phyloP scores from a whole-genome alignment of 2,113 vertebrate species.

The rabbit (Oryctolagus cuniculus) region DNA sequence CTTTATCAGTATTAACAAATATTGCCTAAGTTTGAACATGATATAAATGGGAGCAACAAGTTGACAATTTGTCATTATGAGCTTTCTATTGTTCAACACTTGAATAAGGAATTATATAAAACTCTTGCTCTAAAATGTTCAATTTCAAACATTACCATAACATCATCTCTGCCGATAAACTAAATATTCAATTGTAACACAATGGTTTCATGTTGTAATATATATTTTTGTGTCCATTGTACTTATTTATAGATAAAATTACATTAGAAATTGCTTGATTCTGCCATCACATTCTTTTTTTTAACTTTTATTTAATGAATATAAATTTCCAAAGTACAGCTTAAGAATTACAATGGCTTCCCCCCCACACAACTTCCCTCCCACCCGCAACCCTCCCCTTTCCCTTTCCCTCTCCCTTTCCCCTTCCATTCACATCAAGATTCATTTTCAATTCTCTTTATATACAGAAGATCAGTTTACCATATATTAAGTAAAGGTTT shows the following conservation, averaged over 20 bases:
- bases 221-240: neutral
- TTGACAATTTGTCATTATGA: neutral
- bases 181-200: neutral
- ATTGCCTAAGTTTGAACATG: neutral
- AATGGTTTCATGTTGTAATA: neutral
- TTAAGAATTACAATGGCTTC: too few species aligned
- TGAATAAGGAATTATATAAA: neutral
- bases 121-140: neutral
- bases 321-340: too few species aligned
- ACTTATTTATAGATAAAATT: constrained; percentile 42
- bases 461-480: too few species aligned
- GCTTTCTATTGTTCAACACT: neutral
- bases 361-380: too few species aligned
- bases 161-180: constrained; percentile 21
- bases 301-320: too few species aligned
- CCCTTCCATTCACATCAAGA: too few species aligned
- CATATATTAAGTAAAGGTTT: too few species aligned
- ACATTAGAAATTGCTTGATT: neutral
- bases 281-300: neutral
- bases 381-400: too few species aligned
- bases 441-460: too few species aligned
- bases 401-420: too few species aligned
- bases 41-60: neutral
- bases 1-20: neutral
- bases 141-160: neutral